A percentile compares a stretch with the other conserved stretches of the same genome.
Conservation (phyloP, 2,888 invertebrate genomes). For the Catocala fraxini region DNA sequence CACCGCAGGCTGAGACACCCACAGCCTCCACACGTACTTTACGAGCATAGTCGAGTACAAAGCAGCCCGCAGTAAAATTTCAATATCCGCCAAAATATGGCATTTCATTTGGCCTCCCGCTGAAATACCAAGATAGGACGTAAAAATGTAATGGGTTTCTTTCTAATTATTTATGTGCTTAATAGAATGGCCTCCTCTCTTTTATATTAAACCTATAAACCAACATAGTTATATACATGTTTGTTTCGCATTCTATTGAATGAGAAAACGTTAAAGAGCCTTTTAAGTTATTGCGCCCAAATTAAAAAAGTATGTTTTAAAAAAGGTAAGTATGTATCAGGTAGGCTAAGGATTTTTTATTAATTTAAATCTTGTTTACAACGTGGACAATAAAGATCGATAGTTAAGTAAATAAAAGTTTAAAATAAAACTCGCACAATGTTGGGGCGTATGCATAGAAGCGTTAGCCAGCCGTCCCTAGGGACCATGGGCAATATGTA, state of each 20-base stretch:
- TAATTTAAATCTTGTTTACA: neutral
- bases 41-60: slow-evolving; percentile 59
- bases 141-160: slow-evolving; percentile 53
- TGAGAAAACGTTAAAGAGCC: slow-evolving; percentile 6
- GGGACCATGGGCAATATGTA: slow-evolving; percentile 64
- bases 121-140: slow-evolving; percentile 61
- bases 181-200: slow-evolving; percentile 37
- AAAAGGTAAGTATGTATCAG: slow-evolving; percentile 9
- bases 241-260: slow-evolving; percentile 19
- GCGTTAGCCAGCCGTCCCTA: slow-evolving; percentile 73
- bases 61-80: slow-evolving; percentile 72
- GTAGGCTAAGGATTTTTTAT: slow-evolving; percentile 9
- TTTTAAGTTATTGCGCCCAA: slow-evolving; percentile 6
- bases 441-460: slow-evolving; percentile 56
- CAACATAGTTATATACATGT: slow-evolving; percentile 30
- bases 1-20: slow-evolving; percentile 35
- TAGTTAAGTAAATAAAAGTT: neutral
- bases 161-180: slow-evolving; percentile 54
- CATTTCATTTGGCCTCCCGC: slow-evolving; percentile 68
- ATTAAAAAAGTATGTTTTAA: slow-evolving; percentile 12
- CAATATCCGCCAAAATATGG: slow-evolving; percentile 75
- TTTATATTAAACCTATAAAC: slow-evolving; percentile 53
- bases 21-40: slow-evolving; percentile 54
- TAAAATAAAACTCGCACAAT: neutral
- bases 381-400: neutral